phyloP scores from a whole-genome alignment of 2,797 vertebrate species.

The Gastrophryne carolinensis region DNA sequence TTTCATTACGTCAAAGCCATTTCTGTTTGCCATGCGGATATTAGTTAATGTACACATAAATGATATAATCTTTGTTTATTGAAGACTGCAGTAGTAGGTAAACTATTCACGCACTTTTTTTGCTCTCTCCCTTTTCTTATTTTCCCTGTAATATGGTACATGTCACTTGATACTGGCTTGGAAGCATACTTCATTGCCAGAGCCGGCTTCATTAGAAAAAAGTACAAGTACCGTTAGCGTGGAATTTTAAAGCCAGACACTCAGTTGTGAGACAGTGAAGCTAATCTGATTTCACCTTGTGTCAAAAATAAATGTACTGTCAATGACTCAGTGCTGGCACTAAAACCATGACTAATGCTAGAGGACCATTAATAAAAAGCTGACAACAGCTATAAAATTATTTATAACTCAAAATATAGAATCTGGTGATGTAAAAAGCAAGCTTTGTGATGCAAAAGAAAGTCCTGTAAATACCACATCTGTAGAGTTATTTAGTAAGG shows the following conservation, averaged over 20 bases:
- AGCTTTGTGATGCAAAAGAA: no score
- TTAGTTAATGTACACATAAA: no score
- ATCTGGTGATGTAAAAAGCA: no score
- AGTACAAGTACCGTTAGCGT: conserved; percentile 56
- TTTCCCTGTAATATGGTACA: background rate
- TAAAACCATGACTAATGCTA: conserved; percentile 82
- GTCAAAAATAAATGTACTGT: conserved; percentile 79
- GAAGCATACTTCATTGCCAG: background rate
- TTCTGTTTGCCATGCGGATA: no score
- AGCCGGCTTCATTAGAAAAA: conserved; percentile 25
- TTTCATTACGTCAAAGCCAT: no score
- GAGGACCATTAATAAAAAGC: conserved; percentile 73
- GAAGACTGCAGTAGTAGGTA: no score
- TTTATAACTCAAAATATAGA: conserved; percentile 68
- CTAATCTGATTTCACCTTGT: conserved; percentile 82
- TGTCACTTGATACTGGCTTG: background rate
- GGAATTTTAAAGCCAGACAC: conserved; percentile 65
- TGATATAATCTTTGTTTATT: no score
- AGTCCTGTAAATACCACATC: no score
- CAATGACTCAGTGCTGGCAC: conserved; percentile 82
- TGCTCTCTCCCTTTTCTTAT: background rate
- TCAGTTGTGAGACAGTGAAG: conserved; percentile 66
- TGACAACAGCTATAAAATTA: conserved; percentile 70
- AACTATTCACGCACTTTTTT: no score
- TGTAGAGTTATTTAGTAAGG: no score